phyloP scores from a whole-genome alignment of 2,113 vertebrate genomes.

The Syngnathoides biaculeatus region DNA sequence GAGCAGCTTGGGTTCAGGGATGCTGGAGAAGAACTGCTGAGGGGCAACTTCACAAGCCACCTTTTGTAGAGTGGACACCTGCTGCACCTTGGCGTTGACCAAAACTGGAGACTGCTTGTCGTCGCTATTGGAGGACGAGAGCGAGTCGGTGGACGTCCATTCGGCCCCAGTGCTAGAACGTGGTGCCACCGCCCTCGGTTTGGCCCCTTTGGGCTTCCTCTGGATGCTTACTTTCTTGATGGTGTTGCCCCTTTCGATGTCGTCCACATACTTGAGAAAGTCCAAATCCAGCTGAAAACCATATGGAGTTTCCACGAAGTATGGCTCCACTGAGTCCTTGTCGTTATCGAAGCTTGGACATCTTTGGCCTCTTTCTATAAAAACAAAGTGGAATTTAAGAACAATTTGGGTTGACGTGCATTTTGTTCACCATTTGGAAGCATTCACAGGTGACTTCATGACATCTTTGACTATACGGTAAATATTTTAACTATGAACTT shows the following conservation, averaged over 20 bases:
- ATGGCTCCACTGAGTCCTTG: conserved; percentile 79
- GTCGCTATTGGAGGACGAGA: conserved; percentile 91
- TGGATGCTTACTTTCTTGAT: conserved; percentile 90
- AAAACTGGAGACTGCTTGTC: conserved; percentile 81
- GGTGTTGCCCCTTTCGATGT: conserved; percentile 95
- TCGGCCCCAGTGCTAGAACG: conserved; percentile 61
- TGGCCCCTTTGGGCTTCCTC: conserved; percentile 79
- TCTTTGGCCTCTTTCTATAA: conserved; percentile 78
- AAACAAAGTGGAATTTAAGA: neutral
- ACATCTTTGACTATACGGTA: neutral
- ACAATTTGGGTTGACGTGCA: neutral
- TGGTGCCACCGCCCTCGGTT: conserved; percentile 49
- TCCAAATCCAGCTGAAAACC: conserved; percentile 96
- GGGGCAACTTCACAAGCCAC: conserved; percentile 70
- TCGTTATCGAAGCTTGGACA: conserved; percentile 76
- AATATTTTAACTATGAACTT: too few relatives aligned
- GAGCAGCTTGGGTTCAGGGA: conserved; percentile 76
- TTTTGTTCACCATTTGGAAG: neutral
- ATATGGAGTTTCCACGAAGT: conserved; percentile 96
- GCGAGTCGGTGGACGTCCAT: conserved; percentile 91
- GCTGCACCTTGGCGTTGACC: conserved; percentile 59
- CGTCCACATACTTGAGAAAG: conserved; percentile 97
- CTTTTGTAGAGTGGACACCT: conserved; percentile 53
- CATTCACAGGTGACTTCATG: neutral
- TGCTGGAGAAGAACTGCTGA: conserved; percentile 64